These are phyloP conservation scores for Drosophila cognata DNA, from an alignment of 2,888 invertebrate genomes.

Conservation along the genomic window DNA sequence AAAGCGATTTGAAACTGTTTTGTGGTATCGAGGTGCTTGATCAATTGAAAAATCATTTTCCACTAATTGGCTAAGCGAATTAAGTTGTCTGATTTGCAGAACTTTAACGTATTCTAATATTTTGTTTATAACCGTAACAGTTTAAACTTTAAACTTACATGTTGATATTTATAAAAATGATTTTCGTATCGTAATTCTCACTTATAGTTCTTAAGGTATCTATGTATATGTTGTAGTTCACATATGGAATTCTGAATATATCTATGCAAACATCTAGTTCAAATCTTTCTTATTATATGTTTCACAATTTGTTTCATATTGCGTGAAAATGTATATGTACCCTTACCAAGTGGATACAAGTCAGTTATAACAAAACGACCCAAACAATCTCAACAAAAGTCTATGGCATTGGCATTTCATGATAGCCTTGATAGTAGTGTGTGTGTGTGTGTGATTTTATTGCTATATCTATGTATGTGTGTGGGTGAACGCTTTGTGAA, in stretches of 20 bases:
- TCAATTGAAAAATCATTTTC: not conserved
- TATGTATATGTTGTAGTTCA: not conserved
- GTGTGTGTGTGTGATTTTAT: constrained; percentile 9
- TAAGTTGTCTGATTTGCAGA: not conserved
- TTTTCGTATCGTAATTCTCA: not conserved
- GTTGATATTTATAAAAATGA: too few relatives aligned
- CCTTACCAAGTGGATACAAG: not conserved
- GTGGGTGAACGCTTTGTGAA: constrained; percentile 12
- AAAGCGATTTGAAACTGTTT: not conserved
- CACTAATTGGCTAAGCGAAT: not conserved
- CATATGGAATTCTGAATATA: not conserved
- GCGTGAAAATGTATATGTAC: not conserved
- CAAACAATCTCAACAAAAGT: constrained; percentile 53
- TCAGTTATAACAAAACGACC: constrained; percentile 22
- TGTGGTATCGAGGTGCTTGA: not conserved
- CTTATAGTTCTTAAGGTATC: not conserved
- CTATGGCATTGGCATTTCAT: constrained; percentile 48
- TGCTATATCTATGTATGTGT: constrained; percentile 4
- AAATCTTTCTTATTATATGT: not conserved
- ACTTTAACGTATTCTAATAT: not conserved
- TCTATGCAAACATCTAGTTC: not conserved
- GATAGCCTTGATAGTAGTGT: constrained; percentile 35
- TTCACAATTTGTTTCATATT: not conserved
- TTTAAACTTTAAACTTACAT: too few relatives aligned
- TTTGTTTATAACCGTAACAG: too few relatives aligned